These are phyloP conservation scores for Coelopa frigida DNA, from an alignment of 1,140 invertebrate genomes.

Conservation along the genomic window DNA sequence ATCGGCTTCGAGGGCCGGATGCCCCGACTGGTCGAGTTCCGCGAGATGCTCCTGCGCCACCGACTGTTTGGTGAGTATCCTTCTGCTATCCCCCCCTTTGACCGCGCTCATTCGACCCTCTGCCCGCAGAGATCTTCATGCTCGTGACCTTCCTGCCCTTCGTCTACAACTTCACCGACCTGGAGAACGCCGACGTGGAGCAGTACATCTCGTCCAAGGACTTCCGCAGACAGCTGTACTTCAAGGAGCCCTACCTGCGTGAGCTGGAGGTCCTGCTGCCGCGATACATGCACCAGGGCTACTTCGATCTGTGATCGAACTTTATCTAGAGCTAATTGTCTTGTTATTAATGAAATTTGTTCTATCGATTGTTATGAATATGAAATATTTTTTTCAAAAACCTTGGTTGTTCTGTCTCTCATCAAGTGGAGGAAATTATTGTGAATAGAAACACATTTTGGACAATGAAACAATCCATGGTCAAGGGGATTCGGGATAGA, in stretches of 20 bases:
- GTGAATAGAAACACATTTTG: too few species aligned
- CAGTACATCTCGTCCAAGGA: neutral
- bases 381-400: too few species aligned
- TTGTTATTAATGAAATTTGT: too few species aligned
- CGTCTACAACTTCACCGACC: neutral
- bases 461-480: too few species aligned
- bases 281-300: conserved; percentile 3
- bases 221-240: neutral
- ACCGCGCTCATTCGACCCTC: neutral
- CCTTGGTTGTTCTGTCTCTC: too few species aligned
- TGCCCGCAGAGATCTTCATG: conserved; percentile 1
- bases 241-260: neutral
- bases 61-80: conserved; percentile 10
- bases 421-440: too few species aligned
- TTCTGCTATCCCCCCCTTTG: neutral
- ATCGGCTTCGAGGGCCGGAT: conserved; percentile 5
- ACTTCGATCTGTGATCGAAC: too few species aligned
- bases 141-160: conserved; percentile 6
- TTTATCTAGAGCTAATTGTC: too few species aligned
- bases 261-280: conserved; percentile 1
- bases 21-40: conserved; percentile 11
- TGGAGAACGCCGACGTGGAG: neutral
- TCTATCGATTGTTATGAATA: too few species aligned
- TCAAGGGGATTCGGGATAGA: too few species aligned
- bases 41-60: conserved; percentile 13